Conservation (phyloP, 2,797 vertebrate species). For the Selene dorsalis region DNA sequence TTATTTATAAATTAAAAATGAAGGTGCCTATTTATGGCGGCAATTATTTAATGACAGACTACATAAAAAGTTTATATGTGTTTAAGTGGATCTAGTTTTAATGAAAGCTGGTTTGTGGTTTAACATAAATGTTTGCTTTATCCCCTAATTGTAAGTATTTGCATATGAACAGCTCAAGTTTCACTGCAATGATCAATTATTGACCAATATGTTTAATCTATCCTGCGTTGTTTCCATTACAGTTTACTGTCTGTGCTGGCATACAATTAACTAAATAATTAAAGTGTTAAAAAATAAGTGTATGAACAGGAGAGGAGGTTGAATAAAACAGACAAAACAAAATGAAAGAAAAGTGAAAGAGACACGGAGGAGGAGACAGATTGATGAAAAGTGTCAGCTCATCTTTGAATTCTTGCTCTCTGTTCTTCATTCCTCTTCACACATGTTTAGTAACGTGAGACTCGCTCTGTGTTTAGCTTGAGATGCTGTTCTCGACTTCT, state of each 20-base stretch:
- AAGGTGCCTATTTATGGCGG: constrained; percentile 9
- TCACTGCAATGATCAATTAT: not conserved
- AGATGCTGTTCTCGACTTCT: constrained; percentile 58
- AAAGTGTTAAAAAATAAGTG: not conserved
- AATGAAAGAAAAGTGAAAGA: constrained; percentile 9
- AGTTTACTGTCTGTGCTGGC: not conserved
- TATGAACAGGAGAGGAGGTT: not conserved
- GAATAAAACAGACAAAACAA: not conserved
- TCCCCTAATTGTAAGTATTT: not conserved
- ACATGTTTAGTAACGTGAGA: constrained; percentile 60
- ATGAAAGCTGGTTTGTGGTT: not conserved
- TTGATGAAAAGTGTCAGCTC: constrained; percentile 43
- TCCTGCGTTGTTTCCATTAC: not conserved
- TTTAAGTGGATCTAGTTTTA: not conserved
- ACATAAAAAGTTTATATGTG: not conserved
- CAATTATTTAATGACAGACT: not conserved
- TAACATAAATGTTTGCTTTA: constrained; percentile 3
- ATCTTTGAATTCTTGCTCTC: constrained; percentile 34
- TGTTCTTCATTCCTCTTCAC: constrained; percentile 32
- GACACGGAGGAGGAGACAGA: constrained; percentile 10
- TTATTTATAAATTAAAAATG: constrained; percentile 37
- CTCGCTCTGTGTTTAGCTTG: constrained; percentile 59
- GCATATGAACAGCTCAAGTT: not conserved
- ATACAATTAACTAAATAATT: not conserved
- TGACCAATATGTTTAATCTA: not conserved